A percentile compares a stretch with the other conserved stretches of the same genome.
These are phyloP conservation scores for Gambelia wislizenii DNA, from an alignment of 2,797 vertebrate species.

Conservation along the genomic window DNA sequence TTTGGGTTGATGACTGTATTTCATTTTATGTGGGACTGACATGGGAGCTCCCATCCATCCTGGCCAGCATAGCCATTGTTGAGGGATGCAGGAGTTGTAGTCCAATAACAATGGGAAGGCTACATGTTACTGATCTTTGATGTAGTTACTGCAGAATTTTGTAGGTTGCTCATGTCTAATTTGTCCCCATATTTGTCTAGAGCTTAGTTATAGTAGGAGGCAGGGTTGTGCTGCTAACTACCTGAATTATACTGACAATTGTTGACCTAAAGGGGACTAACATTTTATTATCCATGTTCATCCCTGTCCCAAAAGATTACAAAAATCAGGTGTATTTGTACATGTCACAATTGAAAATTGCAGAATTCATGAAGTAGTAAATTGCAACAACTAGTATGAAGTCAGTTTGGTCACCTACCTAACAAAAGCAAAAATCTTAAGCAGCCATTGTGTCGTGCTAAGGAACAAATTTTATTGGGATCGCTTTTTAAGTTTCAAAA, in stretches of 20 bases:
- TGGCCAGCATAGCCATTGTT: too few species aligned
- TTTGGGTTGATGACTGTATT: too few species aligned
- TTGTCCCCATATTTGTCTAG: not conserved
- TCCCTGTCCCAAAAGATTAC: not conserved
- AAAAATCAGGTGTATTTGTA: not conserved
- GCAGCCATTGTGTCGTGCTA: not conserved
- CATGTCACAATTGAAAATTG: not conserved
- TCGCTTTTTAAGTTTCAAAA: constrained; percentile 1
- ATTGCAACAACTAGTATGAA: not conserved
- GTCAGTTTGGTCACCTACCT: not conserved
- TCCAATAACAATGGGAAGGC: too few species aligned
- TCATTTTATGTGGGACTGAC: too few species aligned
- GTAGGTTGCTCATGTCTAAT: too few species aligned
- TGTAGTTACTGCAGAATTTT: too few species aligned
- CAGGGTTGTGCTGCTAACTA: not conserved
- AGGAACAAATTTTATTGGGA: not conserved
- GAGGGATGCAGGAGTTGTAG: too few species aligned
- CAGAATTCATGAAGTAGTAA: not conserved
- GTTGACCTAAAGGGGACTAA: not conserved
- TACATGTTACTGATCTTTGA: too few species aligned
- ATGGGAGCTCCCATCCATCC: too few species aligned
- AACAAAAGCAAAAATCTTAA: not conserved
- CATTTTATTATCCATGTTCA: not conserved
- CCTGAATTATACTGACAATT: not conserved
- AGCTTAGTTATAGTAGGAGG: not conserved